phyloP scores from a whole-genome alignment of 2,888 invertebrate species.

The Perithous albicinctus region DNA sequence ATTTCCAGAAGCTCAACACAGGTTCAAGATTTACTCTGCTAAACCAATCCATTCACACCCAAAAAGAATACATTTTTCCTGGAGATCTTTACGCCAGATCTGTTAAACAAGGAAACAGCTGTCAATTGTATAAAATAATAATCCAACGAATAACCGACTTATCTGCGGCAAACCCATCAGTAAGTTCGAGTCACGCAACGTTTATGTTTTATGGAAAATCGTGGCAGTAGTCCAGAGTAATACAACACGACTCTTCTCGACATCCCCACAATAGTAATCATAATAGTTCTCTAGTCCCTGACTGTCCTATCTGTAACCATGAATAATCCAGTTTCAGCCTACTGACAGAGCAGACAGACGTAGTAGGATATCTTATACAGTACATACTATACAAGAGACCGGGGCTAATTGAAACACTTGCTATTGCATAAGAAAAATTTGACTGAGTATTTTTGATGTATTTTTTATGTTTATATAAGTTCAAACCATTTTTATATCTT shows the following conservation, averaged over 20 bases:
- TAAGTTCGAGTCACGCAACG: background rate
- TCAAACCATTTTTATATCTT: no score
- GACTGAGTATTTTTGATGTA: no score
- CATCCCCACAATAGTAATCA: background rate
- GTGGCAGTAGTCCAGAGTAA: background rate
- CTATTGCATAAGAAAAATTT: no score
- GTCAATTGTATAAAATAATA: background rate
- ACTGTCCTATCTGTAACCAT: constrained; percentile 43
- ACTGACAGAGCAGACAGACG: constrained; percentile 39
- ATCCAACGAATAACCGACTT: background rate
- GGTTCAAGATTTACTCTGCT: no score
- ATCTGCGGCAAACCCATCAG: background rate
- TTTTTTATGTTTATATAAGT: no score
- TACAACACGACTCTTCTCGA: background rate
- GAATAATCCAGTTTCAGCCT: constrained; percentile 61
- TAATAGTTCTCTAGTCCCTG: background rate
- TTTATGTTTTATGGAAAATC: background rate
- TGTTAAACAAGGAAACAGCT: background rate
- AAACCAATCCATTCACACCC: background rate
- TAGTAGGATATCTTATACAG: constrained; percentile 27
- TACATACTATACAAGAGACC: background rate
- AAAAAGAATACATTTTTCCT: background rate
- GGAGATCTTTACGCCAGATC: background rate
- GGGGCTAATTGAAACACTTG: no score
- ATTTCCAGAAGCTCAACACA: no score